Evolutionary conservation across 2,888 invertebrate species (phyloP).

Genomic region (Catocala nupta): DNA sequence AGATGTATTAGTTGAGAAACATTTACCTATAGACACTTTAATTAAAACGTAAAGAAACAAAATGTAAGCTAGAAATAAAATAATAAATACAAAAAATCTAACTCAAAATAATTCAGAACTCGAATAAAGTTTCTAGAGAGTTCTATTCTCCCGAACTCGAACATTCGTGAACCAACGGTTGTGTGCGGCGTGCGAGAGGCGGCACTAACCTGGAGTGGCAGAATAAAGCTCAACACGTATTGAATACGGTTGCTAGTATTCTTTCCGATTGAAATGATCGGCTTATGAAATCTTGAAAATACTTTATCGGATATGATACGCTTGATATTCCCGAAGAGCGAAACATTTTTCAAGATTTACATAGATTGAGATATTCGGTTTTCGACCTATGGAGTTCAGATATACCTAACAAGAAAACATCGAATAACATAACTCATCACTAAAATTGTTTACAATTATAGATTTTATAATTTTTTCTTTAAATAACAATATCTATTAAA

Average conservation of each 20-base stretch:
- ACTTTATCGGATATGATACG: constrained; percentile 27
- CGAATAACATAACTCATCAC: too few relatives aligned
- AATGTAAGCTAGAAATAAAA: constrained; percentile 18
- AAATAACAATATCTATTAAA: too few relatives aligned
- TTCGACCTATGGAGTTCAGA: too few relatives aligned
- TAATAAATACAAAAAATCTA: background rate
- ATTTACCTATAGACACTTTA: too few relatives aligned
- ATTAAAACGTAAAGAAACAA: constrained; percentile 10
- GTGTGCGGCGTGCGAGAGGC: constrained; percentile 41
- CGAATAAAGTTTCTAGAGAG: constrained; percentile 38
- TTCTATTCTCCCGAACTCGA: constrained; percentile 38
- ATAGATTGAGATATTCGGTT: too few relatives aligned
- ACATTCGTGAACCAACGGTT: constrained; percentile 35
- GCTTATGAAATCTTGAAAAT: constrained; percentile 31
- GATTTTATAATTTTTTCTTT: too few relatives aligned
- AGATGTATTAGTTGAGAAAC: too few relatives aligned
- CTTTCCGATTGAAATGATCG: constrained; percentile 45
- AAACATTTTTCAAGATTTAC: too few relatives aligned
- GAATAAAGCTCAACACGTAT: constrained; percentile 39
- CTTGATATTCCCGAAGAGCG: background rate
- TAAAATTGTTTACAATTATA: too few relatives aligned
- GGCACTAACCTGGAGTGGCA: constrained; percentile 45
- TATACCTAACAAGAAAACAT: too few relatives aligned
- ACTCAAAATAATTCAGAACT: constrained; percentile 29
- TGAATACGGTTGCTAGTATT: constrained; percentile 40